These are phyloP conservation scores for Caenorhabditis panamensis DNA, from an alignment of 2,888 invertebrate genomes.

Conservation along the genomic window DNA sequence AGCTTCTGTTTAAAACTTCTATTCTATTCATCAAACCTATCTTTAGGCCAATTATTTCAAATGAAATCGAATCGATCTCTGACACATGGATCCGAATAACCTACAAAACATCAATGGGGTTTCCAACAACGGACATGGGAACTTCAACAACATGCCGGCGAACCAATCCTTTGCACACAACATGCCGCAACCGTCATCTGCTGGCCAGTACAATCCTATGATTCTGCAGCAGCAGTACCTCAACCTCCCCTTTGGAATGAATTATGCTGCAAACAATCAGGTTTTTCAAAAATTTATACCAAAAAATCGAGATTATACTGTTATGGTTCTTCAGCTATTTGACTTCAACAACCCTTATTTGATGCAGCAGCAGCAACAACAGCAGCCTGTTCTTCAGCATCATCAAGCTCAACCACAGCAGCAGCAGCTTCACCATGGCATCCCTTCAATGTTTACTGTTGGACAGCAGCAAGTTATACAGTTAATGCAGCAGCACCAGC, in stretches of 20 bases:
- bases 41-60: constrained; percentile 11
- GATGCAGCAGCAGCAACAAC: constrained; percentile 32
- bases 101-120: constrained; percentile 49
- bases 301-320: too few species aligned
- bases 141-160: constrained; percentile 32
- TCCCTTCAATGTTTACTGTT: constrained; percentile 17
- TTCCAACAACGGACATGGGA: constrained; percentile 16
- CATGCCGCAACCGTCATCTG: constrained; percentile 16
- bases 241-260: constrained; percentile 40
- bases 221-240: constrained; percentile 51
- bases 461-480: constrained; percentile 41
- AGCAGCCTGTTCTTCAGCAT: constrained; percentile 29
- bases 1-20: constrained; percentile 32
- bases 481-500: constrained; percentile 20
- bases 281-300: background rate
- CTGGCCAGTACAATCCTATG: constrained; percentile 51
- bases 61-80: constrained; percentile 18
- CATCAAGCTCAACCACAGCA: constrained; percentile 41
- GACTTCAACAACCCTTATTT: constrained; percentile 50
- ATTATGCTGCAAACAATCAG: constrained; percentile 46
- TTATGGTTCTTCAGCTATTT: constrained; percentile 17
- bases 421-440: constrained; percentile 32
- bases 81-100: constrained; percentile 58
- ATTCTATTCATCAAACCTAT: too few species aligned
- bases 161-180: constrained; percentile 50